Base-by-base conservation (phyloP, 92 coral and sea anemone species). In the Phenganax subtilis region DNA sequence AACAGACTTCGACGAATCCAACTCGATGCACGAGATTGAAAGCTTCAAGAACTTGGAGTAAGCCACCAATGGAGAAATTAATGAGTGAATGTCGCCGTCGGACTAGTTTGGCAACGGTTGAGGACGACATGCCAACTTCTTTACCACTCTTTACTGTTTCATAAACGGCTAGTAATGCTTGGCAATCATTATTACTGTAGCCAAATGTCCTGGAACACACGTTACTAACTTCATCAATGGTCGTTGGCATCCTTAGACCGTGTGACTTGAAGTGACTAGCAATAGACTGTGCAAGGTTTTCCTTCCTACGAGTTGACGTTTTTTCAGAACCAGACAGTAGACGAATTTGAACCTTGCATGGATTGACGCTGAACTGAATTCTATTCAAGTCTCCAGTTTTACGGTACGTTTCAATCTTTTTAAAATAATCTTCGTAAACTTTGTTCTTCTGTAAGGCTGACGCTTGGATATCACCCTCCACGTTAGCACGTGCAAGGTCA, bases 1-100 rank as follows among this genome's bases (percentile, higher is more conserved):
- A 62, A 61, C 82, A 63, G 16, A 25, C 72, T 78, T 78, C 82
- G 12, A 53, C 59, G n/a, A 78, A 78, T 28, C 82, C 82, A 47
- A 78, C 72, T 78, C 63, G 71, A 37, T n/a, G 63, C 31, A 78
- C 72, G 7, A 78, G 67, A 20, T 51, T 53, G 15, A 62, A 78
- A 6, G 82, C 71, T 64, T 78, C 54, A 31, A 78, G 72, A 52
- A 78, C 82, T 57, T 78, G 51, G 31, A 78, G 61, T 53, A 78
- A 20, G 12, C 82, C 72, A 31, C 51, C n/a, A 11, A 51, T 44
- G 55, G 82, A 78, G 25, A 78, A 28, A 7, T 3, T 37, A 8
- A 67, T 15, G 63, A 61, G 58, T 12, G 12, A 61, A 78, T 27
- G 37, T 17, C n/a, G 60, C 12, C 67, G 0, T 10, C 30, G 44